phyloP scores from a whole-genome alignment of 2,113 vertebrate genomes.

The Ceuthmochares aereus region DNA sequence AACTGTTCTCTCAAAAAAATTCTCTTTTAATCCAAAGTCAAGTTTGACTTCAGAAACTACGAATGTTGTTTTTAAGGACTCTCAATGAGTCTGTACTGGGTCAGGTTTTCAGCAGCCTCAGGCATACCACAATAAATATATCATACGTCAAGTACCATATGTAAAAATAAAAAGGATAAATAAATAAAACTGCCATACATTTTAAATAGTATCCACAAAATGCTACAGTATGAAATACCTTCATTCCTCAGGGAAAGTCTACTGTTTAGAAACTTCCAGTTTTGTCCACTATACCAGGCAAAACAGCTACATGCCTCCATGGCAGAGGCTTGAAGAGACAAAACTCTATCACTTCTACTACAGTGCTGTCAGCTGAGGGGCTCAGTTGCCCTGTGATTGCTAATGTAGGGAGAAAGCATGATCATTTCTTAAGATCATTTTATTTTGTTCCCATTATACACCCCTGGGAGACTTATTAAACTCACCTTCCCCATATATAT shows the following conservation, averaged over 20 bases:
- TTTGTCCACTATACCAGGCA: neutral
- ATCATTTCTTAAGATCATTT: neutral
- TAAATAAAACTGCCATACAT: neutral
- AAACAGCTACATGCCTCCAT: neutral
- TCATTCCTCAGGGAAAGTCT: neutral
- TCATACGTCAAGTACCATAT: neutral
- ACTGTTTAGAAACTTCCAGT: neutral
- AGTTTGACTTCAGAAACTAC: neutral
- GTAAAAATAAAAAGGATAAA: neutral
- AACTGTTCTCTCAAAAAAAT: neutral
- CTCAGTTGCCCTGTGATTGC: neutral
- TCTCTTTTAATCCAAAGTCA: neutral
- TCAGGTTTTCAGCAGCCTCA: neutral
- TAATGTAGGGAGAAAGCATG: neutral
- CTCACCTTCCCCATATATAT: slow-evolving; percentile 95
- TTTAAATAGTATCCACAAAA: neutral
- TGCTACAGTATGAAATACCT: neutral
- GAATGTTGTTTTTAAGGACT: neutral
- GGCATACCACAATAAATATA: neutral
- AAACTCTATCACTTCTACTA: neutral
- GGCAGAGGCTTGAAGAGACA: neutral
- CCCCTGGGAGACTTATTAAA: neutral
- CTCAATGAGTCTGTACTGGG: neutral
- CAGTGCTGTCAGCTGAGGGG: neutral
- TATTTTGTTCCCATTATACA: neutral